Percentiles rank a stretch among this genome's conserved stretches.
Evolutionary conservation across 2,113 vertebrate genomes (phyloP).

Genomic region (Corapipo altera): DNA sequence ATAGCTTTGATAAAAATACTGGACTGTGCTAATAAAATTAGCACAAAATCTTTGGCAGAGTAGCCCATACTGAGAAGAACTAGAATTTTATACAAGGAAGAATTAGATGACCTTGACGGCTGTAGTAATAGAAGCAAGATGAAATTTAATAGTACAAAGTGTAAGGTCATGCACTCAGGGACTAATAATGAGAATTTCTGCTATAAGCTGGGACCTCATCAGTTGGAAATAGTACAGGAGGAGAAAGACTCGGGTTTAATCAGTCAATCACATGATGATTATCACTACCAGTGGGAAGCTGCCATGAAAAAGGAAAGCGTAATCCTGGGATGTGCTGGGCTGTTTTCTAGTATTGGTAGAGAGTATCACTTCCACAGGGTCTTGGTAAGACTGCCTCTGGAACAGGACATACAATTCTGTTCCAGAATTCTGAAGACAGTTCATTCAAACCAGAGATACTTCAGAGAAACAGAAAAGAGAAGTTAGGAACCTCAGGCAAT

Average conservation of each 20-base stretch:
- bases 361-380: neutral
- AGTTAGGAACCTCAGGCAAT: neutral
- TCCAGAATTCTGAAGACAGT: neutral
- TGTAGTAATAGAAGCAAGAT: slow-evolving; percentile 55
- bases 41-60: slow-evolving; percentile 28
- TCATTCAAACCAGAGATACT: neutral
- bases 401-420: neutral
- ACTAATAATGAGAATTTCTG: slow-evolving; percentile 61
- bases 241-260: slow-evolving; percentile 50
- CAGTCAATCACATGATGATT: slow-evolving; percentile 58
- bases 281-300: slow-evolving; percentile 30
- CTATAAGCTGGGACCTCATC: slow-evolving; percentile 60
- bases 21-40: slow-evolving; percentile 9
- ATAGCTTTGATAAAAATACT: neutral
- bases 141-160: slow-evolving; percentile 65
- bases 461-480: neutral
- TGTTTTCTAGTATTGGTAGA: neutral
- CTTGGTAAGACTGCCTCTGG: neutral
- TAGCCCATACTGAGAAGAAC: neutral
- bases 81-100: slow-evolving; percentile 44
- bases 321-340: neutral
- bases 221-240: slow-evolving; percentile 58
- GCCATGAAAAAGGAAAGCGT: neutral
- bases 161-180: slow-evolving; percentile 55
- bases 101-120: slow-evolving; percentile 51